Percentiles rank a stretch among this genome's conserved stretches.
These are phyloP conservation scores for Micoletzkya japonica DNA, from an alignment of 2,888 invertebrate species.

Conservation along the genomic window DNA sequence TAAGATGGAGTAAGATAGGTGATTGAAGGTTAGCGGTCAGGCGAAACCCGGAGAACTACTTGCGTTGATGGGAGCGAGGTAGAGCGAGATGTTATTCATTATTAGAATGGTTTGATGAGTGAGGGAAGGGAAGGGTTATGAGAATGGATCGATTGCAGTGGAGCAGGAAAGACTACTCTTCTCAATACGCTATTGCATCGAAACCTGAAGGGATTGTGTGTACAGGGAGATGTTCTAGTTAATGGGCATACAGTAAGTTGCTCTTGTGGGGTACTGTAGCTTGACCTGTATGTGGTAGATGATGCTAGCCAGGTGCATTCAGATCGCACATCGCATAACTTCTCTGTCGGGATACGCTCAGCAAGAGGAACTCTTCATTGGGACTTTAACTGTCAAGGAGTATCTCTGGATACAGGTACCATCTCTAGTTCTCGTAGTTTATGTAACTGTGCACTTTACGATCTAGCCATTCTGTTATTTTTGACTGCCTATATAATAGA, in stretches of 20 bases:
- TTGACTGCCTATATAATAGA: neutral
- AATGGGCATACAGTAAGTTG: slow-evolving; percentile 47
- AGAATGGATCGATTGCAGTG: slow-evolving; percentile 65
- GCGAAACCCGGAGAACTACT: slow-evolving; percentile 59
- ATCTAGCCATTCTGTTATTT: slow-evolving; percentile 1
- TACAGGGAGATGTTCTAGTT: slow-evolving; percentile 59
- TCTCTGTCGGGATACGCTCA: slow-evolving; percentile 60
- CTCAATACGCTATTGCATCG: slow-evolving; percentile 77
- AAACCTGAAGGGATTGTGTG: slow-evolving; percentile 54
- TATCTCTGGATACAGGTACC: slow-evolving; percentile 66
- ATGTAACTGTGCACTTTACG: neutral
- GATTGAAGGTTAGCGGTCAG: slow-evolving; percentile 43
- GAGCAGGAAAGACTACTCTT: slow-evolving; percentile 91
- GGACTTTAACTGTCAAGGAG: slow-evolving; percentile 62
- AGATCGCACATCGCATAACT: slow-evolving; percentile 49
- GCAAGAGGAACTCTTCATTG: slow-evolving; percentile 63
- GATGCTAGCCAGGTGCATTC: slow-evolving; percentile 31
- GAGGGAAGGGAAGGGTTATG: neutral
- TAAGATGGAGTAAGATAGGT: neutral
- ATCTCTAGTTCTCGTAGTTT: neutral
- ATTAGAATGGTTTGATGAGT: neutral
- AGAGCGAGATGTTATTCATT: neutral
- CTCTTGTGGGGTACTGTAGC: neutral
- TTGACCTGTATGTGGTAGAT: neutral
- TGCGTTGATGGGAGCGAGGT: slow-evolving; percentile 63